A percentile compares a stretch with the other conserved stretches of the same genome.
These are phyloP conservation scores for Aphelocoma californica DNA, from an alignment of 2,797 vertebrate species.

Conservation along the genomic window DNA sequence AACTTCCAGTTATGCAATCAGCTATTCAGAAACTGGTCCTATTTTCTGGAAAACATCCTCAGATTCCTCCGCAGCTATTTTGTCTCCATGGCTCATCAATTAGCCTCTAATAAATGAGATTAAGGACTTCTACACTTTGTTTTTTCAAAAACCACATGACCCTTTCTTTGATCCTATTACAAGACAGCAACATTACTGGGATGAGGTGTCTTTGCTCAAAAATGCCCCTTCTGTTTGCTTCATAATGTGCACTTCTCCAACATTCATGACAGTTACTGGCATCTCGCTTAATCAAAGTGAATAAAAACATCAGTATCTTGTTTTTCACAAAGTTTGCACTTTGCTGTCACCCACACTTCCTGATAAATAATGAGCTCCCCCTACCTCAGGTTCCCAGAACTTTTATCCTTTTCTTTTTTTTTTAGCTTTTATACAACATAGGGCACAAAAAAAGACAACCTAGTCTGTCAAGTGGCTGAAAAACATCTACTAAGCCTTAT, in stretches of 20 bases:
- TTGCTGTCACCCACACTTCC: not conserved
- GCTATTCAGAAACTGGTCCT: accelerated
- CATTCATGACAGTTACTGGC: not conserved
- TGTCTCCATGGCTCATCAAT: not conserved
- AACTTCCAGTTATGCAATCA: not conserved
- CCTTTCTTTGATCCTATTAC: not conserved
- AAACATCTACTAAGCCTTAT: not conserved
- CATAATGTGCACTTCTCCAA: not conserved
- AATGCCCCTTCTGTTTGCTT: not conserved
- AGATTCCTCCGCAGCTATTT: not conserved
- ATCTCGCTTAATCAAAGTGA: not conserved
- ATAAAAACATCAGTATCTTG: not conserved
- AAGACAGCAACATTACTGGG: not conserved
- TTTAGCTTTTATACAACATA: not conserved
- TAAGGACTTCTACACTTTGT: not conserved
- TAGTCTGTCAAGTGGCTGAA: not conserved
- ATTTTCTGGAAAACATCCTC: not conserved
- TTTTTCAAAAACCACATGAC: not conserved
- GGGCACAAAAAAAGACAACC: not conserved
- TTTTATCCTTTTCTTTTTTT: not conserved
- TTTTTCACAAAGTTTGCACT: not conserved
- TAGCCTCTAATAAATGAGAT: not conserved
- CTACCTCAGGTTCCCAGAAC: not conserved
- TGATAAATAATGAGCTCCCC: not conserved
- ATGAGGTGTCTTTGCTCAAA: not conserved